phyloP scores from a whole-genome alignment of 2,797 vertebrate species.

The Meriones psammophilus region DNA sequence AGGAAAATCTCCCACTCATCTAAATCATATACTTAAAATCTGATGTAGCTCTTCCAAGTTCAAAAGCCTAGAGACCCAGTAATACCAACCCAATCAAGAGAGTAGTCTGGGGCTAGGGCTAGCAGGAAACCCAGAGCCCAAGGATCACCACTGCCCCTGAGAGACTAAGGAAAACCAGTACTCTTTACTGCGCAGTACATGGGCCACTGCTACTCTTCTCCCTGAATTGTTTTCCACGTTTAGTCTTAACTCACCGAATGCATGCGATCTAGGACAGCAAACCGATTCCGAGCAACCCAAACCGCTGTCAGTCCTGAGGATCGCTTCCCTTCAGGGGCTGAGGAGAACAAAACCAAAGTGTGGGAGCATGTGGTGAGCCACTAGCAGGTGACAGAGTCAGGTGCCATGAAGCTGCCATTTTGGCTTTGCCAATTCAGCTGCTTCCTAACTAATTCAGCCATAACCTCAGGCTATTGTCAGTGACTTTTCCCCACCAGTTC shows the following conservation, averaged over 20 bases:
- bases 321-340: constrained; percentile 97
- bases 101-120: not conserved
- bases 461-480: constrained; percentile 82
- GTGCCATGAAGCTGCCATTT: constrained; percentile 75
- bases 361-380: constrained; percentile 67
- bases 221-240: not conserved
- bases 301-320: constrained; percentile 98
- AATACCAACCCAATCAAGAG: not conserved
- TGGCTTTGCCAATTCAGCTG: constrained; percentile 79
- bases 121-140: not conserved
- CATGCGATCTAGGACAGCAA: constrained; percentile 98
- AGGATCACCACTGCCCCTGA: not conserved
- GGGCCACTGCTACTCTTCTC: not conserved
- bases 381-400: constrained; percentile 79
- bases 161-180: not conserved
- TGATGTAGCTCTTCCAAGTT: constrained; percentile 36
- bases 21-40: constrained; percentile 4
- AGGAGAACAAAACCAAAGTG: constrained; percentile 74
- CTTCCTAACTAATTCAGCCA: constrained; percentile 80
- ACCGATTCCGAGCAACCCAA: constrained; percentile 98
- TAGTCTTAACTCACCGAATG: constrained; percentile 93
- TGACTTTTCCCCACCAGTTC: constrained; percentile 71
- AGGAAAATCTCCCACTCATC: not conserved
- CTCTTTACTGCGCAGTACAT: not conserved
- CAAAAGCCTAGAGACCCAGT: constrained; percentile 24